These are phyloP conservation scores for Polydrusus cervinus DNA, from an alignment of 2,888 invertebrate genomes.

Conservation along the genomic window DNA sequence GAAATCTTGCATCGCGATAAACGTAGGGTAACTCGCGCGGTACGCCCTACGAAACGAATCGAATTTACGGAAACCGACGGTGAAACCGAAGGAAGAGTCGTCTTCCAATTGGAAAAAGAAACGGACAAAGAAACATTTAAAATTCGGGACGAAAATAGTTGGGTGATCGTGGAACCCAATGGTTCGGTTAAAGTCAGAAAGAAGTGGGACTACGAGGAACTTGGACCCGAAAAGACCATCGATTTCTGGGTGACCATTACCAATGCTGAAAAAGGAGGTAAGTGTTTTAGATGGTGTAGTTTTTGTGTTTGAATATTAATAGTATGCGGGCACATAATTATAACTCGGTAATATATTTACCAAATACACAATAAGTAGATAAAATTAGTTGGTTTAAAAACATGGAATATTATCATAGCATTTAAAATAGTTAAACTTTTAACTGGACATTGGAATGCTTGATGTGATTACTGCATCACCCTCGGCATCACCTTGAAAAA, in stretches of 20 bases:
- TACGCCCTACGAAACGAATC: slow-evolving; percentile 94
- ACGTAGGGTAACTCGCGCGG: slow-evolving; percentile 89
- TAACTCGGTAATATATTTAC: not conserved
- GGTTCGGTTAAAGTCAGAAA: slow-evolving; percentile 94
- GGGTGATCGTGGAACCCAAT: slow-evolving; percentile 94
- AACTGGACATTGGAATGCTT: no score
- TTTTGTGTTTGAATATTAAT: not conserved
- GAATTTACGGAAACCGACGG: slow-evolving; percentile 95
- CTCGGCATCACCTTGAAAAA: no score
- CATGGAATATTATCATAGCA: no score
- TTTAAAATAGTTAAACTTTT: no score
- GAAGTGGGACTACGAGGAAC: slow-evolving; percentile 97
- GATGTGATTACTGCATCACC: no score
- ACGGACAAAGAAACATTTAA: slow-evolving; percentile 94
- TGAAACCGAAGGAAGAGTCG: slow-evolving; percentile 89
- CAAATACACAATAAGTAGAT: no score
- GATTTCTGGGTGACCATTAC: slow-evolving; percentile 97
- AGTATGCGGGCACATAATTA: not conserved
- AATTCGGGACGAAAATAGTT: slow-evolving; percentile 93
- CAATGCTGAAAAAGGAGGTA: slow-evolving; percentile 91
- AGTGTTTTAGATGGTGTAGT: slow-evolving; percentile 67
- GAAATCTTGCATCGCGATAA: slow-evolving; percentile 74
- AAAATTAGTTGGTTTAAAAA: no score
- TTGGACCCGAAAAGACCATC: slow-evolving; percentile 95
- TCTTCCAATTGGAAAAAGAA: slow-evolving; percentile 93